Base-by-base conservation (phyloP, 2,888 invertebrate species). In the Scaptomyza cyrtandrae region DNA sequence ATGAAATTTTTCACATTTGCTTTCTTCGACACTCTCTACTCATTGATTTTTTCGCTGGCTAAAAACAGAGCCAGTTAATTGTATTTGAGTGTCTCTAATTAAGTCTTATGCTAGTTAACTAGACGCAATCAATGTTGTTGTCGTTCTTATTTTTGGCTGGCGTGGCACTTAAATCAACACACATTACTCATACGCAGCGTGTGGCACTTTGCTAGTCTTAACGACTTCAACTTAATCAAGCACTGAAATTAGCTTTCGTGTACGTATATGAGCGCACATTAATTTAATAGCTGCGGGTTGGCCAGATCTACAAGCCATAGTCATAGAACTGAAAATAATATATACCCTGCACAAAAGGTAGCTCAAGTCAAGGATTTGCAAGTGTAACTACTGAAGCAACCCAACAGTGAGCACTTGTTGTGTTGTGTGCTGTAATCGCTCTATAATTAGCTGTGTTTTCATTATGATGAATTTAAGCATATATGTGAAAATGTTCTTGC, bases 141-240 rank as follows among this genome's bases (percentile, higher is more conserved):
- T 14, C 16, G 5, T 16, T 24, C 24, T 24, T n/a, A n/a, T n/a
- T 24, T 37, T 43, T 44, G 9, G 5, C 29, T 54, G 49, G 55
- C 53, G 59, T 54, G 59, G 65, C 86, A 79, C 81, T 81, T 79
- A 65, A 75, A 58, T 61, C 68, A 56, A 72, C 73, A 56, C 71
- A 70, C 87, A 84, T 84, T 84, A 84, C 84, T 84, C 87, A 86
- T 81, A 86, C 85, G 87, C 84, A 84, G 87, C 80, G 78, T 84
- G 80, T 69, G 74, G 68, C 75, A 81, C 78, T 86, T 81, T 75
- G 79, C 56, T 79, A 68, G 57, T 76, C 84, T 86, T 83, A 86
- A 86, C 83, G 83, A 83, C 83, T 77, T 84, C 81, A 86, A 80
- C 83, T 86, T 83, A 83, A 83, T 83, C 83, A 86, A 83, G 81